Percentiles rank a stretch among this genome's conserved stretches.
phyloP scores from a whole-genome alignment of 1,140 invertebrate species.

The Steinernema khuongi region DNA sequence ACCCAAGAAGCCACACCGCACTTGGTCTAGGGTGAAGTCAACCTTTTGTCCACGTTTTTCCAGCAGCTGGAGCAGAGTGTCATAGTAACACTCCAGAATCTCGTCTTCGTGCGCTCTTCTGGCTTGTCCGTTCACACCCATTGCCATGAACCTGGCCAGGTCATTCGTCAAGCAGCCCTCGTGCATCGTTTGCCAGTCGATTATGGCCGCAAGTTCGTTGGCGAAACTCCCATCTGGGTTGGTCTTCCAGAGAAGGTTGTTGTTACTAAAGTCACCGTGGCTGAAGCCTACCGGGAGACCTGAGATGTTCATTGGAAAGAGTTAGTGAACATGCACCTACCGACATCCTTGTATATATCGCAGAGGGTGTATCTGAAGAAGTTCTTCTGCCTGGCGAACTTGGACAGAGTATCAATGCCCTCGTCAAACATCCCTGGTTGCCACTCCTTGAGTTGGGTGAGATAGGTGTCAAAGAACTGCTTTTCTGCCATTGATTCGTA shows the following conservation, averaged over 20 bases:
- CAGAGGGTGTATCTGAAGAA: background rate
- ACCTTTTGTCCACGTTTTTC: background rate
- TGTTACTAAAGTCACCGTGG: slow-evolving; percentile 22
- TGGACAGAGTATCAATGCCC: background rate
- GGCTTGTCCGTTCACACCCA: background rate
- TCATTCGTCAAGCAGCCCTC: background rate
- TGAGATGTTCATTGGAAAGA: background rate
- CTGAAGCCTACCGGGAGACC: background rate
- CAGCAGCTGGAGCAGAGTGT: background rate
- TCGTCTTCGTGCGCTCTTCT: background rate
- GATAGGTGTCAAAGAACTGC: background rate
- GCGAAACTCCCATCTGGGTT: background rate
- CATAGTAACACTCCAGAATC: background rate
- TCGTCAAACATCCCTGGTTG: background rate
- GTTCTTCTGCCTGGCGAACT: background rate
- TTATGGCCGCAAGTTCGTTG: slow-evolving; percentile 22
- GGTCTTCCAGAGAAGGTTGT: slow-evolving; percentile 20
- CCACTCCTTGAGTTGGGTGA: background rate
- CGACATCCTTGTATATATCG: background rate
- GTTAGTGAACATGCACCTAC: background rate
- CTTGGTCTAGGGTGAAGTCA: background rate
- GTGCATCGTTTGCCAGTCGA: slow-evolving; percentile 21
- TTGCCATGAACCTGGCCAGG: background rate
- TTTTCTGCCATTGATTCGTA: background rate
- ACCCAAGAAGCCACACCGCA: no score